Conservation (phyloP, 2,797 vertebrate genomes). For the Enteromius viviparus region DNA sequence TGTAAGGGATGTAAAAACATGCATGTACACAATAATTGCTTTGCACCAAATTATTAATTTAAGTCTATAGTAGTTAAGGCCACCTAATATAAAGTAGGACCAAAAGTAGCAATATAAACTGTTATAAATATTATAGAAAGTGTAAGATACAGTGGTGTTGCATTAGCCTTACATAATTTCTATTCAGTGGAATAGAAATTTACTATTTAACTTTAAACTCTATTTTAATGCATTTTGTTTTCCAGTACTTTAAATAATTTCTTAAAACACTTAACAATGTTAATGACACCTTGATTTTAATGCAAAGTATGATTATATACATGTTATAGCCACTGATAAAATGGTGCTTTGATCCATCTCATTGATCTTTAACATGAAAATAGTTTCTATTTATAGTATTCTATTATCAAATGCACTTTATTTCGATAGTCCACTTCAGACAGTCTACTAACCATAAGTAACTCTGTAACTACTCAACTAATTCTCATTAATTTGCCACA, state of each 20-base stretch:
- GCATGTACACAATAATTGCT: no score
- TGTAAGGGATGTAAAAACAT: no score
- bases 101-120: not conserved
- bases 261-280: no score
- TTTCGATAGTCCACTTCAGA: no score
- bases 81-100: no score
- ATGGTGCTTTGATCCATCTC: not conserved
- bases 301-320: not conserved
- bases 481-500: no score
- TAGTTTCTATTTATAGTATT: no score
- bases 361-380: not conserved
- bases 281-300: not conserved
- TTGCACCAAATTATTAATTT: no score
- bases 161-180: not conserved
- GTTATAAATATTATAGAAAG: not conserved
- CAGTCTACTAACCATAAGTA: no score
- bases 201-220: not conserved
- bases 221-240: not conserved
- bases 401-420: no score
- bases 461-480: no score
- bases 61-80: no score
- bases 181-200: not conserved
- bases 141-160: not conserved
- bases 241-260: not conserved
- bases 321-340: not conserved